Conservation (phyloP, 2,113 vertebrate genomes). For the Ranitomeya imitator region DNA sequence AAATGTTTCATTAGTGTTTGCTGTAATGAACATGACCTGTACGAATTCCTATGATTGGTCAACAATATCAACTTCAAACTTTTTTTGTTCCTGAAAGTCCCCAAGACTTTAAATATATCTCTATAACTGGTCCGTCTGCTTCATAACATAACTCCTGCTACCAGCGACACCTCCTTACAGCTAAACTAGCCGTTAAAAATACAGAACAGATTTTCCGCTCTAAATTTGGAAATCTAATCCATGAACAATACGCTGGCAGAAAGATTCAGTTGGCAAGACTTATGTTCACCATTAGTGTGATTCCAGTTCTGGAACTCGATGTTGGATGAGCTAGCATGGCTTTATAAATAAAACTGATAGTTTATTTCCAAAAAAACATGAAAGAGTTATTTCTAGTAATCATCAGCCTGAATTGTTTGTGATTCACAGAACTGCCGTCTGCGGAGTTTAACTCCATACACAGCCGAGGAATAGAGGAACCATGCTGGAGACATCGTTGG, state of each 20-base stretch:
- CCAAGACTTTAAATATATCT: neutral
- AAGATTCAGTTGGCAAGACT: constrained; percentile 38
- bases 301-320: constrained; percentile 47
- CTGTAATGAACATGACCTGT: too few species aligned
- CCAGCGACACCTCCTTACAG: constrained; percentile 11
- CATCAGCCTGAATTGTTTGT: constrained; percentile 38
- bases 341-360: constrained; percentile 46
- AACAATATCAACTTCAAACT: too few species aligned
- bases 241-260: constrained; percentile 46
- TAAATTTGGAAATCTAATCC: constrained; percentile 53
- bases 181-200: constrained; percentile 40
- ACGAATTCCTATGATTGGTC: too few species aligned
- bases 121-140: neutral
- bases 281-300: constrained; percentile 44
- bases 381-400: constrained; percentile 54
- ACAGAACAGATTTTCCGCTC: constrained; percentile 51
- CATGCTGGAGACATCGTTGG: neutral
- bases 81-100: neutral
- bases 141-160: neutral
- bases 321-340: constrained; percentile 36
- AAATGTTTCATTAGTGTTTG: too few species aligned
- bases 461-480: neutral
- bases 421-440: constrained; percentile 28
- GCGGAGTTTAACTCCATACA: constrained; percentile 1
- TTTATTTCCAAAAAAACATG: constrained; percentile 50